Base-by-base conservation (phyloP, 2,113 vertebrate genomes). In the Myiozetetes cayanensis region DNA sequence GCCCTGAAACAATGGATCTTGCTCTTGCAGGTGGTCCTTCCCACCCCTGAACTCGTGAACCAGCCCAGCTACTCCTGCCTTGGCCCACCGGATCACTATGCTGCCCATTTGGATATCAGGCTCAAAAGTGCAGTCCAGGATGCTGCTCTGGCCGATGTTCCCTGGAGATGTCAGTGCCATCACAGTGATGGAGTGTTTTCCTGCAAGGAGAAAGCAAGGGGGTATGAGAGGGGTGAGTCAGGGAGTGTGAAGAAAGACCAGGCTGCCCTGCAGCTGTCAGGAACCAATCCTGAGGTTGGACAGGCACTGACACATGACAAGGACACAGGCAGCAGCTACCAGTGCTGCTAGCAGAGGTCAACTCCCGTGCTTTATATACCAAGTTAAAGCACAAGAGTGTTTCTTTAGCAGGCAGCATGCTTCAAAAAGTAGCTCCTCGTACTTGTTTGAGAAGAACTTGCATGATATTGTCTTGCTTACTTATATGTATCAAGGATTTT, bases 41-140 rank as follows among this genome's bases (percentile, higher is more conserved):
- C 97, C 97, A 4, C 74, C 90, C 89, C 76, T 96, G 50, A 98
- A 98, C 89, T 97, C 96, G 0, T 98, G 97, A 19, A 98, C 98
- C 47, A 93, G 63, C 30, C 97, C 94, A 1, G 78, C 72, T 4
- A 90, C 53, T 4, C 98, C 97, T 2, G 65, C 93, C 91, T 98
- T 98, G 78, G 90, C 95, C 98, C 98, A 98, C n/a, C 41, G 96
- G 78, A 98, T 97, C 3, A n/a, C 73, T 5, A 97, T 93, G 62
- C 94, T 96, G 28, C 95, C 85, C 81, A 96, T 74, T 31, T 0
- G 22, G 89, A 97, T 84, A 50, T 96, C 90, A 0, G 97, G 97
- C 79, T 98, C 89, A 0, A 98, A 98, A 18, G 95, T 94, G 75
- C 98, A 98, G 83, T 96, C 96, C 66, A 98, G 92, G 72, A 97